Evolutionary conservation across 2,113 vertebrate genomes (phyloP).

Genomic region (Okapia johnstoni): DNA sequence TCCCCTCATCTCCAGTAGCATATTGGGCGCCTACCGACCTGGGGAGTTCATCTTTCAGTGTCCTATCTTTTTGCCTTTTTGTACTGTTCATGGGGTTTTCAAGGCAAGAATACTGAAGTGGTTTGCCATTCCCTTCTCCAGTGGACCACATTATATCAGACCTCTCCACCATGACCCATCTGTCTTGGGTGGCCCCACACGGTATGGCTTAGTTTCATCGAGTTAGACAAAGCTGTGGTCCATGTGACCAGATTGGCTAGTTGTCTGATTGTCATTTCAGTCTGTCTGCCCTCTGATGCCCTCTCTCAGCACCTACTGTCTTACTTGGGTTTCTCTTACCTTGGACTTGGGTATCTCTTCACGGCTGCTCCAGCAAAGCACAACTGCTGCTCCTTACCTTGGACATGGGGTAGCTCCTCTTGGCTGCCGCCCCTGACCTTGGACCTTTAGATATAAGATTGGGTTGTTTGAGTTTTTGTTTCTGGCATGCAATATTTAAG

Average conservation of each 20-base stretch:
- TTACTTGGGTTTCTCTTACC: background rate
- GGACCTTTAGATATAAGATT: background rate
- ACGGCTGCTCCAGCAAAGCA: background rate
- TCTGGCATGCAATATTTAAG: background rate
- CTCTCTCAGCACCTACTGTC: rapidly evolving
- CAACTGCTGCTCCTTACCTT: background rate
- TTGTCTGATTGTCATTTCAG: background rate
- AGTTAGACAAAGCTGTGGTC: background rate
- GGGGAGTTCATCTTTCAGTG: background rate
- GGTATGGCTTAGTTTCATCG: background rate
- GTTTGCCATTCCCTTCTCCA: background rate
- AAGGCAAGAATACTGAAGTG: background rate
- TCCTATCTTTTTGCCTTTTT: background rate
- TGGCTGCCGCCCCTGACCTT: rapidly evolving
- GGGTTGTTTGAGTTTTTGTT: background rate
- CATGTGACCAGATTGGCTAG: background rate
- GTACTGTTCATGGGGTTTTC: background rate
- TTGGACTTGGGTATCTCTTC: background rate
- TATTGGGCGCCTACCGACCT: background rate
- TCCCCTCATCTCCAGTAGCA: background rate
- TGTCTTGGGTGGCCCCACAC: background rate
- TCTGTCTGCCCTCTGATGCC: background rate
- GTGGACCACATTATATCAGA: background rate
- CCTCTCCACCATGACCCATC: background rate
- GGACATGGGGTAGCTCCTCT: background rate